Conservation (phyloP, 2,888 invertebrate genomes). For the Andrena hattorfiana region DNA sequence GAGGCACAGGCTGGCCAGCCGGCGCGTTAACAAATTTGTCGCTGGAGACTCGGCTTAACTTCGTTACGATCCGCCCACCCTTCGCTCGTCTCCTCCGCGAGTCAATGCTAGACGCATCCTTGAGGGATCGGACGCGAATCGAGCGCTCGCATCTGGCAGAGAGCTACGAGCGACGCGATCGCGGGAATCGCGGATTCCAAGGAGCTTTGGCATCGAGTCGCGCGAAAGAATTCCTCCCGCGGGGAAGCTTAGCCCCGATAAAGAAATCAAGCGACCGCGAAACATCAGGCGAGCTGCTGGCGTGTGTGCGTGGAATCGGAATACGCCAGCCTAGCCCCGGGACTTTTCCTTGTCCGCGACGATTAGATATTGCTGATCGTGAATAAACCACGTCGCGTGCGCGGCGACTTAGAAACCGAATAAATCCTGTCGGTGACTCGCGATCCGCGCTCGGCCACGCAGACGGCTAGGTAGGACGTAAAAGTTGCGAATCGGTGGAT, state of each 20-base stretch:
- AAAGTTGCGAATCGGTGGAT: constrained; percentile 32
- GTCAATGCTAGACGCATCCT: constrained; percentile 11
- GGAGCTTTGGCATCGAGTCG: constrained; percentile 23
- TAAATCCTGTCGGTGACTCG: constrained; percentile 38
- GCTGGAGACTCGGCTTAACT: constrained; percentile 60
- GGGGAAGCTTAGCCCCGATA: constrained; percentile 31
- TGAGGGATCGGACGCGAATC: neutral
- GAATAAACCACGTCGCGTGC: constrained; percentile 67
- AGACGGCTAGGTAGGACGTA: neutral
- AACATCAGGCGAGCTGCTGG: constrained; percentile 6
- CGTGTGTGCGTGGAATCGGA: constrained; percentile 51
- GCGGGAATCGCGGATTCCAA: constrained; percentile 25
- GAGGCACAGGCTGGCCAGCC: constrained; percentile 40
- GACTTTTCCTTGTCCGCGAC: constrained; percentile 19
- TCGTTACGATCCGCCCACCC: constrained; percentile 24
- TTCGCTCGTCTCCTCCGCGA: neutral
- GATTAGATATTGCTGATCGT: constrained; percentile 64
- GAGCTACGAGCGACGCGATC: neutral
- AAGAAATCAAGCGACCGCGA: constrained; percentile 54
- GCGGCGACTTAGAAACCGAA: constrained; percentile 41
- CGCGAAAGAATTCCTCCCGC: constrained; percentile 17
- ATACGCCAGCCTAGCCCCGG: constrained; percentile 24
- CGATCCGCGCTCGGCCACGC: neutral
- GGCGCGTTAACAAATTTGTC: constrained; percentile 63
- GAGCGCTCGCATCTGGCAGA: neutral